A percentile compares a stretch with the other conserved stretches of the same genome.
phyloP scores from a whole-genome alignment of 2,797 vertebrate species.

The Tympanoctomys barrerae region DNA sequence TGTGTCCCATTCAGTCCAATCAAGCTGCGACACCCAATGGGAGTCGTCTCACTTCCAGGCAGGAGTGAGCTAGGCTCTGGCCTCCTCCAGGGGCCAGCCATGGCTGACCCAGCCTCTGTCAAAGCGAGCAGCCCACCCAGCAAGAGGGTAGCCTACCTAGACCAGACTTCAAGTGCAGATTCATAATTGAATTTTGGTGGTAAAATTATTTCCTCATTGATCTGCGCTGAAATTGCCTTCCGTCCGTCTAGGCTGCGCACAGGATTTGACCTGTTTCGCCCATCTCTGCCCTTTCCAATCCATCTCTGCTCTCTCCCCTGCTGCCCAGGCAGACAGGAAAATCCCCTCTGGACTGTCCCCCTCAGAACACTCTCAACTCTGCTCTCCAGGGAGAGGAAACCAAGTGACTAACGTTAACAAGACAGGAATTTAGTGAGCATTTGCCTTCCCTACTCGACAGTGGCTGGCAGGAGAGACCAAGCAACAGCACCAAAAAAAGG shows the following conservation, averaged over 20 bases:
- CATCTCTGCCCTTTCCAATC: fast-evolving
- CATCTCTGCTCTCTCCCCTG: not conserved
- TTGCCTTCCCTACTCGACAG: not conserved
- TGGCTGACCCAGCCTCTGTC: fast-evolving
- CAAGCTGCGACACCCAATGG: not conserved
- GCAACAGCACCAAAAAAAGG: not conserved
- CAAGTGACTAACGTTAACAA: not conserved
- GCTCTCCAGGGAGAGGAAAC: not conserved
- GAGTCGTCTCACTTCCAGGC: fast-evolving
- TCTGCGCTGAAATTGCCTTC: not conserved
- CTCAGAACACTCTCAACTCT: not conserved
- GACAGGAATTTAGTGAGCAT: not conserved
- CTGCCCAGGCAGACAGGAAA: not conserved
- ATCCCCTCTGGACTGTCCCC: not conserved
- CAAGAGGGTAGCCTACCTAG: not conserved
- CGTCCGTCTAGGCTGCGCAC: not conserved
- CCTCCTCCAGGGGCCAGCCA: not conserved
- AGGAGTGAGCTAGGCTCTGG: not conserved
- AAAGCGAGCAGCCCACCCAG: fast-evolving
- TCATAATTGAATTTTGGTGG: not conserved
- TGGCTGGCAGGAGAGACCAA: not conserved
- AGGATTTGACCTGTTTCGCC: not conserved
- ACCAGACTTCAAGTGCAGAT: not conserved
- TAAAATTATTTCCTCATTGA: not conserved
- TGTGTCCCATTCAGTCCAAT: not conserved